phyloP scores from a whole-genome alignment of 2,797 vertebrate species.

The Poecilia picta region DNA sequence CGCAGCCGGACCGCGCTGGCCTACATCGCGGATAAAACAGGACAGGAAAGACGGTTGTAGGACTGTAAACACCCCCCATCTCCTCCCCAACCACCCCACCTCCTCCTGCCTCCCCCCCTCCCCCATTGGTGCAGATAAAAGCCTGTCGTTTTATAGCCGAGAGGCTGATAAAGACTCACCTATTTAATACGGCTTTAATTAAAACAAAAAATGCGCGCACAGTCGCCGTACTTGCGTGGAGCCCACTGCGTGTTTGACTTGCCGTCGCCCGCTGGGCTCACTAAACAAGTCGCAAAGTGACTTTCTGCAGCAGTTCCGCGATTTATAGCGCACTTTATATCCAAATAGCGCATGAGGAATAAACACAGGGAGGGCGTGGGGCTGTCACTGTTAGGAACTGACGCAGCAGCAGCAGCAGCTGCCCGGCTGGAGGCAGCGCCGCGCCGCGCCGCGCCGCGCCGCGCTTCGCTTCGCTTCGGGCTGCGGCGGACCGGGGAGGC shows the following conservation, averaged over 20 bases:
- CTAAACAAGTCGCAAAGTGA: constrained; percentile 1
- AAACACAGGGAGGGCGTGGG: constrained; percentile 23
- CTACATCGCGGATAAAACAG: constrained; percentile 59
- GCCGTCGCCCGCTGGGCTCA: constrained; percentile 12
- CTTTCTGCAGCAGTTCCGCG: constrained; percentile 11
- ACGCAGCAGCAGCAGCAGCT: constrained; percentile 10
- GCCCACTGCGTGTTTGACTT: not conserved
- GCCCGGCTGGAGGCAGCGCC: not conserved
- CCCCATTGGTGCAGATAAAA: constrained; percentile 32
- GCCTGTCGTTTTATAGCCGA: constrained; percentile 38
- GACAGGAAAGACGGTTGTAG: constrained; percentile 61
- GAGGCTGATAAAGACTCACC: constrained; percentile 9
- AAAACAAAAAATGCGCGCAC: constrained; percentile 28
- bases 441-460: not conserved
- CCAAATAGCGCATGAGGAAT: not conserved
- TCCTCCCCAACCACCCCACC: constrained; percentile 6
- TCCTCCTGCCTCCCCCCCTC: constrained; percentile 33
- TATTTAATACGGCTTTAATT: constrained; percentile 19
- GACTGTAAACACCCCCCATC: constrained; percentile 42
- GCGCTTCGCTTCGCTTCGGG: not conserved
- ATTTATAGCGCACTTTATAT: constrained; percentile 15
- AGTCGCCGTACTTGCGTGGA: not conserved
- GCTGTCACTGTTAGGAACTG: constrained; percentile 19
- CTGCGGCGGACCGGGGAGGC: not conserved
- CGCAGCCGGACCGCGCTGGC: constrained; percentile 39